Evolutionary conservation across 2,888 invertebrate species (phyloP).

Genomic region (Koerneria pararmatus): DNA sequence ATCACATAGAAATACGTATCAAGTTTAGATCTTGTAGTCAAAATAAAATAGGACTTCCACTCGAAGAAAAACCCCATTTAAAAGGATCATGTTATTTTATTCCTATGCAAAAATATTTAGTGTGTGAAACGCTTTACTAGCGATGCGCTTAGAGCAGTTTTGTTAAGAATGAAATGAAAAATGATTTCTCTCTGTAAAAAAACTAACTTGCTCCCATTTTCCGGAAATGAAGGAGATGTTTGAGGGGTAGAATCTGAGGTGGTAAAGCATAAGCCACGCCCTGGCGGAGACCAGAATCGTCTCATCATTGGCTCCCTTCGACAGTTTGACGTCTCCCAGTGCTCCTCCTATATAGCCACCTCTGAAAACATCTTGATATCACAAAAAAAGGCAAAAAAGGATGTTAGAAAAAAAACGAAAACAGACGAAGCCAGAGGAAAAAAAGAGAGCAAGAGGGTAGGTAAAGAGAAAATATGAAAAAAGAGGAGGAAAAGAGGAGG

Average conservation of each 20-base stretch:
- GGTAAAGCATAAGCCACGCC: constrained; percentile 52
- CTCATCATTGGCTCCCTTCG: constrained; percentile 31
- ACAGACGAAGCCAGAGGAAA: too few relatives aligned
- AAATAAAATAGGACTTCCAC: neutral
- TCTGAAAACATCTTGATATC: constrained; percentile 25
- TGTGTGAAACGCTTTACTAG: too few relatives aligned
- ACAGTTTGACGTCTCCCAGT: constrained; percentile 41
- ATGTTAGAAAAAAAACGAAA: too few relatives aligned
- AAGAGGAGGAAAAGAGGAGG: too few relatives aligned
- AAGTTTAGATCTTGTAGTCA: neutral
- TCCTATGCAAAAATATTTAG: too few relatives aligned
- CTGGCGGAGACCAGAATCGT: constrained; percentile 40
- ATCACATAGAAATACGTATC: neutral
- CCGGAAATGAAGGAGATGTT: constrained; percentile 56
- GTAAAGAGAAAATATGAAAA: constrained; percentile 4
- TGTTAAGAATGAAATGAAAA: too few relatives aligned
- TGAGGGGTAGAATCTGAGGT: constrained; percentile 50
- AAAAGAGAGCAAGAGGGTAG: too few relatives aligned
- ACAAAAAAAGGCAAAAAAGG: too few relatives aligned
- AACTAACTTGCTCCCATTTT: constrained; percentile 52
- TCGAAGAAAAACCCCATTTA: neutral
- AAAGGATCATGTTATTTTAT: too few relatives aligned
- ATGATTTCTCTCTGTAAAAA: too few relatives aligned
- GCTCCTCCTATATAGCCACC: constrained; percentile 46
- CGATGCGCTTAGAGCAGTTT: too few relatives aligned